Evolutionary conservation across 1,140 invertebrate species (phyloP).

Genomic region (Coelopa frigida): DNA sequence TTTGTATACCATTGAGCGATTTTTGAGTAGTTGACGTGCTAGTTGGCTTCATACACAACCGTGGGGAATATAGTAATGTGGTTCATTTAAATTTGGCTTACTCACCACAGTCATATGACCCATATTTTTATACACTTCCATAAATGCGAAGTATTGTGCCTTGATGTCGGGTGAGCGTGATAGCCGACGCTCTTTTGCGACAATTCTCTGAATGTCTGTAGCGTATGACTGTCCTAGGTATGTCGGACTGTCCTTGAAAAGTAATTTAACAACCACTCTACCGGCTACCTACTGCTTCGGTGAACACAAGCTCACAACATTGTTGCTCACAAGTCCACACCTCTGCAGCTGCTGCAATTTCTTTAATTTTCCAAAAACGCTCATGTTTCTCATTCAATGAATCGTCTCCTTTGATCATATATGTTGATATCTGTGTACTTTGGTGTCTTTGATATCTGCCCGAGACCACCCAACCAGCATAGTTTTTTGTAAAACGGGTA

Average conservation of each 20-base stretch:
- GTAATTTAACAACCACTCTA: slow-evolving; percentile 1
- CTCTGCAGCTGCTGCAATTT: slow-evolving; percentile 33
- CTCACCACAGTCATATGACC: slow-evolving; percentile 4
- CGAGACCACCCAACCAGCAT: too few relatives aligned
- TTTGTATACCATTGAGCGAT: slow-evolving; percentile 16
- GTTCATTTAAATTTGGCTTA: not conserved
- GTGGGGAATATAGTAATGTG: slow-evolving; percentile 6
- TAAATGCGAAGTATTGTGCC: slow-evolving; percentile 1
- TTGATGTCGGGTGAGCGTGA: not conserved
- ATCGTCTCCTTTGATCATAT: too few relatives aligned
- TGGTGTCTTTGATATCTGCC: not conserved
- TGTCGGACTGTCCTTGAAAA: not conserved
- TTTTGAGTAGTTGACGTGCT: slow-evolving; percentile 14
- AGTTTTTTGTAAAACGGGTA: slow-evolving; percentile 25
- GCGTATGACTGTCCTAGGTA: not conserved
- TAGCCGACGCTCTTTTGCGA: not conserved
- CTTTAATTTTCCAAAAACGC: too few relatives aligned
- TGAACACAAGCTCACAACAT: not conserved
- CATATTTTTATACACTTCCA: slow-evolving; percentile 8
- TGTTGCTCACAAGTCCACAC: slow-evolving; percentile 3
- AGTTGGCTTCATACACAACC: slow-evolving; percentile 5
- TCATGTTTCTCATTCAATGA: not conserved
- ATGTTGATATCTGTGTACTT: not conserved
- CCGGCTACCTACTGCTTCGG: not conserved
- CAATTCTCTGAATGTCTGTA: not conserved